Conservation (phyloP, 2,888 invertebrate species). For the Teleogryllus oceanicus region DNA sequence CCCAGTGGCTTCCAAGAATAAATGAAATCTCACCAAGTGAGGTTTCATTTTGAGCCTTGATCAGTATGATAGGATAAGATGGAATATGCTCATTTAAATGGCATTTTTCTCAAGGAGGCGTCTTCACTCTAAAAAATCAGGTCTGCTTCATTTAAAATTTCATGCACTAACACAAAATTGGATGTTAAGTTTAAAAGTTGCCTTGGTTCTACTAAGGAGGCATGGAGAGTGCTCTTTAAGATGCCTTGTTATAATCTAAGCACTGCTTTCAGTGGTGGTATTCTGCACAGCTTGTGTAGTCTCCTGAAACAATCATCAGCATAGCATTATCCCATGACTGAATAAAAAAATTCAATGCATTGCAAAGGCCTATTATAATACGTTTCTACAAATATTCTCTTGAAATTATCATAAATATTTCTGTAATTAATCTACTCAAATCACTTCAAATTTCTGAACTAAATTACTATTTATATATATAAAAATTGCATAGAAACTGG, state of each 20-base stretch:
- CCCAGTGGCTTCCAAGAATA: neutral
- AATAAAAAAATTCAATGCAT: too few species aligned
- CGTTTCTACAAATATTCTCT: too few species aligned
- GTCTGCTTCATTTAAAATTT: conserved; percentile 36
- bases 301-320: conserved; percentile 46
- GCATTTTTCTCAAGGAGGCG: conserved; percentile 36
- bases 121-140: conserved; percentile 36
- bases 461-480: too few species aligned
- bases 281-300: conserved; percentile 57
- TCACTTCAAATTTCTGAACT: too few species aligned
- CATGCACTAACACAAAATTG: conserved; percentile 39
- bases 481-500: too few species aligned
- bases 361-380: too few species aligned
- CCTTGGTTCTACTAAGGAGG: conserved; percentile 36
- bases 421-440: too few species aligned
- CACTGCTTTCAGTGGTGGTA: conserved; percentile 59
- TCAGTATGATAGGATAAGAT: conserved; percentile 29
- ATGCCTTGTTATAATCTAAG: conserved; percentile 46
- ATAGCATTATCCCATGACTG: neutral
- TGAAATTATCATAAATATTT: too few species aligned
- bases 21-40: conserved; percentile 22
- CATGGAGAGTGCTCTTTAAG: conserved; percentile 26
- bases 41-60: conserved; percentile 38
- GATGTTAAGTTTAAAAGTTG: conserved; percentile 37
- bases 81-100: conserved; percentile 23